These are phyloP conservation scores for Telenomus remus DNA, from an alignment of 1,140 invertebrate species.

Conservation along the genomic window DNA sequence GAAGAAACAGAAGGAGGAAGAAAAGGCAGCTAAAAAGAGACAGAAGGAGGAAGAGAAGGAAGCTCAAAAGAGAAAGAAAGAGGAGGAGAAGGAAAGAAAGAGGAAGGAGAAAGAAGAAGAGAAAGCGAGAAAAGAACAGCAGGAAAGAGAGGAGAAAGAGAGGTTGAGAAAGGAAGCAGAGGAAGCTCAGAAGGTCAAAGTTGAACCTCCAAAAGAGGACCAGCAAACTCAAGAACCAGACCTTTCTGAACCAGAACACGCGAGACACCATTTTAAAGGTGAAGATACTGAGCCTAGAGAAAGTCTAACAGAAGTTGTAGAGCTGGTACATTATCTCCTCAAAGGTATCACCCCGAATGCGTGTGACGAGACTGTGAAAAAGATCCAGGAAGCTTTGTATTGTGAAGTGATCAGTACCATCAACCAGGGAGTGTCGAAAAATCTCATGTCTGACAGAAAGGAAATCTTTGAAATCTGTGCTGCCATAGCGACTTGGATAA, in stretches of 20 bases:
- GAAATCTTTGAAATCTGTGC: slow-evolving; percentile 61
- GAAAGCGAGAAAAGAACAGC: slow-evolving; percentile 5
- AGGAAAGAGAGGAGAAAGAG: slow-evolving; percentile 13
- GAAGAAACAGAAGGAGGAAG: slow-evolving; percentile 13
- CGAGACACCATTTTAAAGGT: background rate
- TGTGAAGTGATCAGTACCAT: slow-evolving; percentile 27
- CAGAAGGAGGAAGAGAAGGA: background rate
- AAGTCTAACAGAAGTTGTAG: too few species aligned
- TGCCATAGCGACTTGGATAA: slow-evolving; percentile 65
- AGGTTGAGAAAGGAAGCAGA: slow-evolving; percentile 2
- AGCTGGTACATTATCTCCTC: background rate
- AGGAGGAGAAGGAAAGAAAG: background rate
- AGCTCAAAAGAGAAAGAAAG: slow-evolving; percentile 2
- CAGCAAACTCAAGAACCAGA: background rate
- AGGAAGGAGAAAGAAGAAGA: slow-evolving; percentile 5
- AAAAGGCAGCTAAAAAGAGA: background rate
- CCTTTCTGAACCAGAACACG: too few species aligned
- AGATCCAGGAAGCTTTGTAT: slow-evolving; percentile 22
- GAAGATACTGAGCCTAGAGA: background rate
- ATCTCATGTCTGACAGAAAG: slow-evolving; percentile 37
- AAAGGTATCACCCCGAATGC: background rate
- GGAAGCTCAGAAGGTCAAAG: background rate
- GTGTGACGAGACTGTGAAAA: background rate
- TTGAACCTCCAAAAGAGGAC: background rate
- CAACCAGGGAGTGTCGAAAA: slow-evolving; percentile 29